Conservation (phyloP, 2,113 vertebrate species). For the Scomber colias region DNA sequence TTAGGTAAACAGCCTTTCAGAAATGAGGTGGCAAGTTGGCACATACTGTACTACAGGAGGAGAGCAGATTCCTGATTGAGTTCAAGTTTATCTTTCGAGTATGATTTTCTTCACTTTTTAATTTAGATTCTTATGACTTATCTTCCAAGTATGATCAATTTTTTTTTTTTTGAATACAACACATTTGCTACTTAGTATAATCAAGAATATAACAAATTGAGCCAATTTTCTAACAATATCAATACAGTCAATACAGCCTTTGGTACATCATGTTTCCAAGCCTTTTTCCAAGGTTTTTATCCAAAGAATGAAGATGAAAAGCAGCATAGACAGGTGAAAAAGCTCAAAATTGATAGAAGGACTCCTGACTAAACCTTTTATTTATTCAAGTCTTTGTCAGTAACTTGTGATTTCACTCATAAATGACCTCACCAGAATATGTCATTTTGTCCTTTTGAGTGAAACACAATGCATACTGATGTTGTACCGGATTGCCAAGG, state of each 20-base stretch:
- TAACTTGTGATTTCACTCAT: slow-evolving; percentile 40
- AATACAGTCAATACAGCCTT: not conserved
- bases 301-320: slow-evolving; percentile 10
- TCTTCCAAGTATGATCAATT: not conserved
- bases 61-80: not conserved
- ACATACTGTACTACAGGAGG: slow-evolving; percentile 76
- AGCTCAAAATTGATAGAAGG: slow-evolving; percentile 5
- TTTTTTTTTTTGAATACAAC: not conserved
- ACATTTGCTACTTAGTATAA: not conserved
- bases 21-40: slow-evolving; percentile 85
- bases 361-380: slow-evolving; percentile 12
- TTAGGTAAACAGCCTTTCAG: slow-evolving; percentile 91
- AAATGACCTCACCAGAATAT: slow-evolving; percentile 40
- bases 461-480: slow-evolving; percentile 71
- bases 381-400: slow-evolving; percentile 35
- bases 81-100: not conserved
- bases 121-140: not conserved
- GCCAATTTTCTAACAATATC: not conserved
- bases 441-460: slow-evolving; percentile 56
- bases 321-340: not conserved
- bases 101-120: not conserved
- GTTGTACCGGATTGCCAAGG: slow-evolving; percentile 54
- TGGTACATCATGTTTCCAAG: slow-evolving; percentile 6
- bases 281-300: slow-evolving; percentile 5
- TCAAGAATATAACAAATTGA: not conserved